phyloP scores from a whole-genome alignment of 1,140 invertebrate genomes.

The Zaprionus vittiger region DNA sequence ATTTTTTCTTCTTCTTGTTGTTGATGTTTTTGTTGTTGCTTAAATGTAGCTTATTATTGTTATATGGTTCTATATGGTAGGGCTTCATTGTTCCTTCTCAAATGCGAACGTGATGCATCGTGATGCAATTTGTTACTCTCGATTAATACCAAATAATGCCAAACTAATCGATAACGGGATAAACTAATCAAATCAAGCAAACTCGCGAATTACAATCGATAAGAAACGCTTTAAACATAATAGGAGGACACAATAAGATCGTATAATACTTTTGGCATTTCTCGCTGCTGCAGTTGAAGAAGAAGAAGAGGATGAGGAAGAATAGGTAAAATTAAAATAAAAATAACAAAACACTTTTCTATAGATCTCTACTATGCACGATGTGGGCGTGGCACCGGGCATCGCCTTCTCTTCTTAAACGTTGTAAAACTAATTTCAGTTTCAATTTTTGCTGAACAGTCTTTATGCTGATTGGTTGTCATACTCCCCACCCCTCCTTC shows the following conservation, averaged over 20 bases:
- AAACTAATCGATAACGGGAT: conserved; percentile 59
- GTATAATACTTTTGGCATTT: conserved; percentile 83
- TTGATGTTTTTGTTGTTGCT: conserved; percentile 11
- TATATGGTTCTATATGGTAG: conserved; percentile 42
- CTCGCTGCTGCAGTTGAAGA: conserved; percentile 35
- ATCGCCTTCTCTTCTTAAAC: conserved; percentile 27
- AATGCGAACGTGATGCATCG: conserved; percentile 20
- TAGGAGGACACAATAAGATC: conserved; percentile 33
- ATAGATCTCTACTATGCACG: conserved; percentile 1
- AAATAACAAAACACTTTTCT: conserved; percentile 21
- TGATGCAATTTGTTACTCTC: conserved; percentile 33
- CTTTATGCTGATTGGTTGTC: conserved; percentile 66
- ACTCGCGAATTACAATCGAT: conserved; percentile 28
- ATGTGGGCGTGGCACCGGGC: conserved; percentile 11
- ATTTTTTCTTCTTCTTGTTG: conserved; percentile 30
- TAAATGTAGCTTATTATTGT: conserved; percentile 61
- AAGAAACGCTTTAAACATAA: conserved; percentile 40
- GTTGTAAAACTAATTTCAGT: conserved; percentile 72
- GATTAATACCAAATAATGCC: conserved; percentile 55
- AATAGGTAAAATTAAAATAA: conserved; percentile 26
- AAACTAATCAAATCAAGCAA: conserved; percentile 37
- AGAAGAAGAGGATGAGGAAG: background rate
- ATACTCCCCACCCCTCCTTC: conserved; percentile 12
- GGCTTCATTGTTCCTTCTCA: conserved; percentile 22
- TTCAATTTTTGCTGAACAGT: conserved; percentile 72